Evolutionary conservation across 1,140 invertebrate genomes (phyloP).

Genomic region (Gerris buenoi): DNA sequence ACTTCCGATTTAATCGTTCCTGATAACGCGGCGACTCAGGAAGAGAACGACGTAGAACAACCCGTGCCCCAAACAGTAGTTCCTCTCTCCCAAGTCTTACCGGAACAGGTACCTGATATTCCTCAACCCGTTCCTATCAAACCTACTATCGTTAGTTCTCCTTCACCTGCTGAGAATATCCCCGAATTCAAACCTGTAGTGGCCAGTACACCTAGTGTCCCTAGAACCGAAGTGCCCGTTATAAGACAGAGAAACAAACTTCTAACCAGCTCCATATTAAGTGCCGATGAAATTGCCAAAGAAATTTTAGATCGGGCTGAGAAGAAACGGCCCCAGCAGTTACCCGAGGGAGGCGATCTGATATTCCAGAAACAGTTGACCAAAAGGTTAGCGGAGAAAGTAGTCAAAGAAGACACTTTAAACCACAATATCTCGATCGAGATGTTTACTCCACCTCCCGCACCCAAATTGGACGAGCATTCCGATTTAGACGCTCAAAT

Average conservation of each 20-base stretch:
- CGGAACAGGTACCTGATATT: neutral
- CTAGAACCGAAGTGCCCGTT: neutral
- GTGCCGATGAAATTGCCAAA: slow-evolving; percentile 33
- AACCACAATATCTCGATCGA: neutral
- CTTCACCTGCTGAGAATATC: neutral
- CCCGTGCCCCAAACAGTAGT: no score
- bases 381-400: slow-evolving; percentile 29
- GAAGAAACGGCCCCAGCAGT: slow-evolving; percentile 22
- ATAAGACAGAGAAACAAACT: slow-evolving; percentile 5
- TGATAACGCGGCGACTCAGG: no score
- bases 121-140: neutral
- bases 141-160: neutral
- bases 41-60: no score
- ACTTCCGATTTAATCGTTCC: no score
- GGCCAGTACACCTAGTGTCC: neutral
- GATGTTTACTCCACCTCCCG: slow-evolving; percentile 6
- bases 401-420: slow-evolving; percentile 6
- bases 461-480: slow-evolving; percentile 9
- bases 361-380: slow-evolving; percentile 35
- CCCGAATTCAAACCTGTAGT: neutral
- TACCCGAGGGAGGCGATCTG: slow-evolving; percentile 30
- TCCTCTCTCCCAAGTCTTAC: no score
- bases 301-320: slow-evolving; percentile 31
- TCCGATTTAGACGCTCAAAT: slow-evolving; percentile 30
- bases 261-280: slow-evolving; percentile 32